phyloP scores from a whole-genome alignment of 64 coral and sea anemone genomes.

The Porites lutea region DNA sequence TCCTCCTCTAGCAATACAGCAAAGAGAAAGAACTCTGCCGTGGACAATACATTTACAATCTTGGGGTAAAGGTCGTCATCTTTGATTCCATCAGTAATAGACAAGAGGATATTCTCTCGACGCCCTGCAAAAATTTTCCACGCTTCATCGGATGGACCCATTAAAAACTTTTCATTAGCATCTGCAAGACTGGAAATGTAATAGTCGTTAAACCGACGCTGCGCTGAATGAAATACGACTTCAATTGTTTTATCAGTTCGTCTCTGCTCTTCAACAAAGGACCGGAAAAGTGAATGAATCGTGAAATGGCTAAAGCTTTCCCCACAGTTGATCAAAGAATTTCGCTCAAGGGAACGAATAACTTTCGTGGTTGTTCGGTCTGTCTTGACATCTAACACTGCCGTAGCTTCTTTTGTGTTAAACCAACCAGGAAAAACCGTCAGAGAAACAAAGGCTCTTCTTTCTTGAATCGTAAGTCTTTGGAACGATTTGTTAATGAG shows the following conservation, averaged over 20 bases:
- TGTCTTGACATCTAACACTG: neutral
- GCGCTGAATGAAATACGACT: neutral
- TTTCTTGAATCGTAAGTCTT: neutral
- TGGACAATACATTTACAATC: neutral
- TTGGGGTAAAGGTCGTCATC: neutral
- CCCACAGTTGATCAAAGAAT: neutral
- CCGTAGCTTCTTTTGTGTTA: neutral
- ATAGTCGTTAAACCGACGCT: neutral
- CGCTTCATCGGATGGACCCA: neutral
- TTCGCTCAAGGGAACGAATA: neutral
- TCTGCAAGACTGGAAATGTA: neutral
- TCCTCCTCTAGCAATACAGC: neutral
- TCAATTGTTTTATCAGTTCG: neutral
- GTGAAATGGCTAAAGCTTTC: neutral
- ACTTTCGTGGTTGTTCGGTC: neutral
- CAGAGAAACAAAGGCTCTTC: neutral
- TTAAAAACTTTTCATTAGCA: constrained; percentile 3
- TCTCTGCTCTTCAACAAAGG: neutral
- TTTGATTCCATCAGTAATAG: neutral
- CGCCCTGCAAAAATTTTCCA: neutral
- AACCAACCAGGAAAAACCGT: neutral
- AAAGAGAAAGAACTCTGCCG: neutral
- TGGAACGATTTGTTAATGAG: constrained; percentile 4
- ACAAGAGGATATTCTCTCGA: neutral
- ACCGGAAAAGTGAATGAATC: constrained; percentile 9